Evolutionary conservation across 2,113 vertebrate species (phyloP).

Genomic region (Paracanthobrama guichenoti): DNA sequence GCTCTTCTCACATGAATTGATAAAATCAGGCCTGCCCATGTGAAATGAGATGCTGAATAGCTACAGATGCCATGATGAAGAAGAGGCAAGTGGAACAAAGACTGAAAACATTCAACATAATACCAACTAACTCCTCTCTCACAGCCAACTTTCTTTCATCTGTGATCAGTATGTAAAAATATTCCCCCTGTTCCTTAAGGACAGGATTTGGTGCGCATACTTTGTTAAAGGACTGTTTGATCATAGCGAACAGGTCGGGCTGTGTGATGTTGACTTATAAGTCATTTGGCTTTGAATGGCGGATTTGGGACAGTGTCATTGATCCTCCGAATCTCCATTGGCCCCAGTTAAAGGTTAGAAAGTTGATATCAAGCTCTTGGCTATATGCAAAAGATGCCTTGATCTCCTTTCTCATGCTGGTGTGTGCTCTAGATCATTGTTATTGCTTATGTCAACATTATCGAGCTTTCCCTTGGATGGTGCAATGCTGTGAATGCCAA

Average conservation of each 20-base stretch:
- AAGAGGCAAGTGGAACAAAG: constrained; percentile 11
- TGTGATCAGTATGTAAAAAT: constrained; percentile 48
- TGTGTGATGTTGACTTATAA: constrained; percentile 39
- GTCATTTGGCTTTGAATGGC: constrained; percentile 48
- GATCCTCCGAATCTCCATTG: constrained; percentile 5
- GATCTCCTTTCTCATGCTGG: neutral
- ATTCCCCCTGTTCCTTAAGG: constrained; percentile 36
- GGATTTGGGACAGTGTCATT: constrained; percentile 12
- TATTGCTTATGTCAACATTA: constrained; percentile 37
- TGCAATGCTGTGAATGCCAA: constrained; percentile 12
- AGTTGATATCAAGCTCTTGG: neutral
- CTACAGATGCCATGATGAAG: neutral
- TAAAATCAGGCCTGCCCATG: constrained; percentile 45
- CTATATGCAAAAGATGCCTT: constrained; percentile 14
- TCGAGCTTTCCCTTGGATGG: neutral
- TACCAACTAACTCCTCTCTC: constrained; percentile 25
- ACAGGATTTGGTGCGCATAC: constrained; percentile 56
- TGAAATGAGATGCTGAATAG: constrained; percentile 45
- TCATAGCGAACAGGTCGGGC: constrained; percentile 41
- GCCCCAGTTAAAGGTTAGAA: neutral
- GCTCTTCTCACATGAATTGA: constrained; percentile 40
- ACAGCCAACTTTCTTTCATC: constrained; percentile 47
- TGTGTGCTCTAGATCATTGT: constrained; percentile 28
- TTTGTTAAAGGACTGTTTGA: constrained; percentile 61
- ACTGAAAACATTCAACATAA: constrained; percentile 20